phyloP scores from a whole-genome alignment of 2,113 vertebrate species.

The Lophochroa leadbeateri region DNA sequence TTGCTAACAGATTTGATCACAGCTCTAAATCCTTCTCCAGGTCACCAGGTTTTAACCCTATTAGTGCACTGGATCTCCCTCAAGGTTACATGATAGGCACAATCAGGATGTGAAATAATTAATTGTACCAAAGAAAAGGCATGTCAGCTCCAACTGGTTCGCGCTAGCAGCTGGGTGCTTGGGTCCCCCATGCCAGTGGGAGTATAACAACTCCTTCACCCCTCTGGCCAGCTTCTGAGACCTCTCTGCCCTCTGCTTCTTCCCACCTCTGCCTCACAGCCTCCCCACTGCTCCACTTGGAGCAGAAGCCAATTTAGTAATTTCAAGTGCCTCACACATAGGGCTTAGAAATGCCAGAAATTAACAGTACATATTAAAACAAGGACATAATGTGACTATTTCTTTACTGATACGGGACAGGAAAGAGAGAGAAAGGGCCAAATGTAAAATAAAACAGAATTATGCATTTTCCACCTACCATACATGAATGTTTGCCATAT shows the following conservation, averaged over 20 bases:
- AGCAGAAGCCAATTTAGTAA: not conserved
- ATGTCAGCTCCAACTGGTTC: not conserved
- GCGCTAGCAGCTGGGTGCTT: not conserved
- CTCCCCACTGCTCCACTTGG: not conserved
- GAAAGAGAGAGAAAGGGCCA: not conserved
- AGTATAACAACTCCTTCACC: not conserved
- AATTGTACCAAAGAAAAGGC: not conserved
- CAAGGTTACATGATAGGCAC: not conserved
- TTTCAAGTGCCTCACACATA: not conserved
- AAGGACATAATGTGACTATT: not conserved
- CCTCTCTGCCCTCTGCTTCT: not conserved
- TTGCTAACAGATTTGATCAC: constrained; percentile 11
- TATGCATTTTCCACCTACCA: constrained; percentile 12
- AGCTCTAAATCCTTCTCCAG: constrained; percentile 34
- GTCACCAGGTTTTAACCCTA: constrained; percentile 38
- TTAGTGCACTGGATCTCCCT: not conserved
- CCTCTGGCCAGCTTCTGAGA: not conserved
- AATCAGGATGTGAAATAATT: not conserved
- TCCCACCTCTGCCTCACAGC: not conserved
- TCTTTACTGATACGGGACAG: not conserved
- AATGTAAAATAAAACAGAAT: not conserved
- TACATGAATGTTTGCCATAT: constrained; percentile 15
- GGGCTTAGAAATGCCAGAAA: not conserved
- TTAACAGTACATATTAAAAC: not conserved
- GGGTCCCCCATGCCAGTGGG: not conserved